Evolutionary conservation across 2,888 invertebrate genomes (phyloP).

Genomic region (Thecophora atra): DNA sequence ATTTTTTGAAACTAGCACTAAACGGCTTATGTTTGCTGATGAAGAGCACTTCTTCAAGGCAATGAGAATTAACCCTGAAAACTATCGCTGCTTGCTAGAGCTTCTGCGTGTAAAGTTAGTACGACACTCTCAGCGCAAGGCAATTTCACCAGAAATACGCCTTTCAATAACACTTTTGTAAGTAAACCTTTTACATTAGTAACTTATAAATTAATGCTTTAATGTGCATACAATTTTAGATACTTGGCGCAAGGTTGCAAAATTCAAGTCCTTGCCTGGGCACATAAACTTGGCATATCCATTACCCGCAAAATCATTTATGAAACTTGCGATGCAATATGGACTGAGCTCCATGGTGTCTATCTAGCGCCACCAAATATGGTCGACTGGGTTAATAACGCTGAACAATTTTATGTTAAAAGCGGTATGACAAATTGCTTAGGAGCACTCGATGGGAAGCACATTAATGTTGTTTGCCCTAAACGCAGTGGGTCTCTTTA

Average conservation of each 20-base stretch:
- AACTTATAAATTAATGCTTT: not conserved
- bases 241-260: not conserved
- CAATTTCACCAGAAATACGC: not conserved
- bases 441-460: constrained; percentile 15
- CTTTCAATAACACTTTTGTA: no score
- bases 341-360: not conserved
- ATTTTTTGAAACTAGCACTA: not conserved
- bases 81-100: not conserved
- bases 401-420: not conserved
- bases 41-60: not conserved
- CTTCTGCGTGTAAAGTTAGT: not conserved
- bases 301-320: not conserved
- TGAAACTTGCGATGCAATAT: not conserved
- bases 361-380: not conserved
- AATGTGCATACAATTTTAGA: not conserved
- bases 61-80: not conserved
- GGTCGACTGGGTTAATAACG: not conserved
- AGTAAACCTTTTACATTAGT: not conserved
- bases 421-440: constrained; percentile 23
- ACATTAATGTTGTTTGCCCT: not conserved
- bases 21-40: not conserved
- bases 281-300: not conserved
- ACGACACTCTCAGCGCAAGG: not conserved
- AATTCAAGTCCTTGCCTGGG: not conserved
- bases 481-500: no score